These are phyloP conservation scores for Bursaphelenchus mucronatus DNA, from an alignment of 1,140 invertebrate genomes.

Conservation along the genomic window DNA sequence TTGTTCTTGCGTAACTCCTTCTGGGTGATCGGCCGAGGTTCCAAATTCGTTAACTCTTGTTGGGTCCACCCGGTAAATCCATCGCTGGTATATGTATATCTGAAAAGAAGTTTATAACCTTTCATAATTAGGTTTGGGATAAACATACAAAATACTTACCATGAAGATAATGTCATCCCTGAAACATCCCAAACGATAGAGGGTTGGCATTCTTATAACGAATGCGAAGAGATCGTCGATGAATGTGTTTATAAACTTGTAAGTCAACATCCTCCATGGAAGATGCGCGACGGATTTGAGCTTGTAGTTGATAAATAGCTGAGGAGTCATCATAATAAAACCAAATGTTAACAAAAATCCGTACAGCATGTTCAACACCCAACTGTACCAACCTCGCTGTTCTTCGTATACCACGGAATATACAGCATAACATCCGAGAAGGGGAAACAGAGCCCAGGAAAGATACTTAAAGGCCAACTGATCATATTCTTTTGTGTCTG, in stretches of 20 bases:
- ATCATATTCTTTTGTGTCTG: constrained; percentile 89
- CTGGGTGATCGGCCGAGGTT: constrained; percentile 36
- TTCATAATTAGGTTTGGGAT: neutral
- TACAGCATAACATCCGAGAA: constrained; percentile 82
- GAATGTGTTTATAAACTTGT: constrained; percentile 97
- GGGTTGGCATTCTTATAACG: constrained; percentile 95
- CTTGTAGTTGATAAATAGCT: constrained; percentile 96
- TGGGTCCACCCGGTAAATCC: constrained; percentile 91
- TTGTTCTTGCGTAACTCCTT: constrained; percentile 24
- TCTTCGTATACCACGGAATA: constrained; percentile 96
- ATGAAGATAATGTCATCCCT: constrained; percentile 93
- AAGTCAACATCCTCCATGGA: constrained; percentile 89
- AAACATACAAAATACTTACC: constrained; percentile 19
- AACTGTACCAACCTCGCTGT: constrained; percentile 95
- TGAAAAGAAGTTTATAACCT: constrained; percentile 8
- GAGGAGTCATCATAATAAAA: constrained; percentile 99
- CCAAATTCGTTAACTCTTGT: constrained; percentile 71
- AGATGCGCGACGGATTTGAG: constrained; percentile 96
- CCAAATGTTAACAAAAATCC: constrained; percentile 97
- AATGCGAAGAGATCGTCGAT: constrained; percentile 99
- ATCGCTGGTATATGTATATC: constrained; percentile 94
- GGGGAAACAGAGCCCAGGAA: constrained; percentile 88
- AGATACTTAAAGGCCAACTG: constrained; percentile 87
- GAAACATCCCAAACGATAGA: constrained; percentile 91
- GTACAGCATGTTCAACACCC: constrained; percentile 82